Conservation (phyloP, 2,888 invertebrate species). For the Eristalis tenax region DNA sequence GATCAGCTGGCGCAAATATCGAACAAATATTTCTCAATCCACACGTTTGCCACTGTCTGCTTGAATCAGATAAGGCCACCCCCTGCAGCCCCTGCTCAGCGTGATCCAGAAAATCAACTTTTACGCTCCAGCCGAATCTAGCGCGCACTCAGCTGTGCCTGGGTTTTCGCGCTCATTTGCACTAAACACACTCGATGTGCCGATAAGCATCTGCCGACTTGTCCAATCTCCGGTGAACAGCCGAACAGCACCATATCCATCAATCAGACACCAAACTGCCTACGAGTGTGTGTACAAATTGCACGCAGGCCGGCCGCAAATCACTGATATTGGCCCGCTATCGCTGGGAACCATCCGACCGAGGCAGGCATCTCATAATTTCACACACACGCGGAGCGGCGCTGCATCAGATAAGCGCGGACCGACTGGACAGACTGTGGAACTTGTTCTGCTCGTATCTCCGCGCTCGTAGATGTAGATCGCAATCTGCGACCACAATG, state of each 20-base stretch:
- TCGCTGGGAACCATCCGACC: conserved; percentile 19
- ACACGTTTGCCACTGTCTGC: conserved; percentile 17
- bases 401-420: conserved; percentile 29
- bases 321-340: conserved; percentile 33
- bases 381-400: conserved; percentile 25
- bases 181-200: conserved; percentile 53
- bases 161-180: conserved; percentile 42
- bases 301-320: conserved; percentile 9
- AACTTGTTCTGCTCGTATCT: conserved; percentile 35
- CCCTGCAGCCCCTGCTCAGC: conserved; percentile 34
- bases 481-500: conserved; percentile 28
- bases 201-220: conserved; percentile 63
- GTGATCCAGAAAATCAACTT: conserved; percentile 67
- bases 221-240: conserved; percentile 50
- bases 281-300: conserved; percentile 36
- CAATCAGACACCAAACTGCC: conserved; percentile 61
- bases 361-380: conserved; percentile 54
- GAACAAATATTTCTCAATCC: conserved; percentile 35
- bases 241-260: conserved; percentile 59
- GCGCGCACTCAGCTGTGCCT: conserved; percentile 18
- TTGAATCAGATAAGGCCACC: conserved; percentile 38
- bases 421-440: neutral
- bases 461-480: conserved; percentile 44
- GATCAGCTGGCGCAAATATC: conserved; percentile 6
- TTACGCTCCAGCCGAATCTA: conserved; percentile 29